A percentile compares a stretch with the other conserved stretches of the same genome.
phyloP scores from a whole-genome alignment of 2,113 vertebrate species.

The Piliocolobus tephrosceles region DNA sequence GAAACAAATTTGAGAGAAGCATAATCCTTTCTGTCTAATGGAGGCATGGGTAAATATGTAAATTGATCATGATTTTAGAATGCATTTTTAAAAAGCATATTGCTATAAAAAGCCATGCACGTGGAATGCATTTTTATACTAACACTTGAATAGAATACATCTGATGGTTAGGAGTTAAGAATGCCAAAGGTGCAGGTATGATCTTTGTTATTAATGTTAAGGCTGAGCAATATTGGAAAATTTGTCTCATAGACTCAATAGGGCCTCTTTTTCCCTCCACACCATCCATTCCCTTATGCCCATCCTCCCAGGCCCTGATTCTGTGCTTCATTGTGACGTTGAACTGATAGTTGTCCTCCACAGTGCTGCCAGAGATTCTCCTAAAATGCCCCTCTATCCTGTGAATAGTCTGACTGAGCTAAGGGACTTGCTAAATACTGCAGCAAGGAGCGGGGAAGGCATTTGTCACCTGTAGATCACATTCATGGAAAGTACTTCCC shows the following conservation, averaged over 20 bases:
- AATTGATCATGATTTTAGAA: slow-evolving; percentile 58
- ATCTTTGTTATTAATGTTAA: background rate
- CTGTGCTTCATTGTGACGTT: background rate
- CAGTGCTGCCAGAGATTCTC: background rate
- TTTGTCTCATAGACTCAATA: background rate
- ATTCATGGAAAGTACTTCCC: background rate
- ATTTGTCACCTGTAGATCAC: background rate
- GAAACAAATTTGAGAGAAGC: slow-evolving; percentile 10
- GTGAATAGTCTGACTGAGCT: background rate
- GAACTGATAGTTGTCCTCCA: background rate
- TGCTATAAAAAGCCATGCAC: slow-evolving; percentile 24
- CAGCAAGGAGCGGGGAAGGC: background rate
- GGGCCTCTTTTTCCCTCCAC: background rate
- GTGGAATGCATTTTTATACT: slow-evolving; percentile 56
- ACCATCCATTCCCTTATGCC: background rate
- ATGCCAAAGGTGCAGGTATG: background rate
- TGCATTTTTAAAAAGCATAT: background rate
- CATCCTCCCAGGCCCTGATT: background rate
- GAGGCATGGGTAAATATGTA: slow-evolving; percentile 23
- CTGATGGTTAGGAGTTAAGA: slow-evolving; percentile 15
- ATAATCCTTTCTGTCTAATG: background rate
- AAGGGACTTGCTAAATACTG: background rate
- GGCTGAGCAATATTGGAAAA: background rate
- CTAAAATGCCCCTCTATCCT: background rate
- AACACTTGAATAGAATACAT: slow-evolving; percentile 17